Conservation (phyloP, 1,140 invertebrate genomes). For the Drosophila pseudoananassae region DNA sequence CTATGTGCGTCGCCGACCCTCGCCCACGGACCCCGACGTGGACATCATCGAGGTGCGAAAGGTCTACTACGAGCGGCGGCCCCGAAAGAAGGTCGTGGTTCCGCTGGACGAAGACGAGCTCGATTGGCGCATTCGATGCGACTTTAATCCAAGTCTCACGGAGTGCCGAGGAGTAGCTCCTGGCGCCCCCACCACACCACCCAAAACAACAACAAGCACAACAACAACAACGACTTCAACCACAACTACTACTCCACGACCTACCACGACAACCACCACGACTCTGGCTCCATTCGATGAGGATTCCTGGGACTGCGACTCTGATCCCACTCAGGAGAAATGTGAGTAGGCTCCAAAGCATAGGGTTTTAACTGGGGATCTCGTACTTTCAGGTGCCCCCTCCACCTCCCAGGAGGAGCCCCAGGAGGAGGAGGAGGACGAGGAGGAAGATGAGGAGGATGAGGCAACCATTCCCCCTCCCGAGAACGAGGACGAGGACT, state of each 20-base stretch:
- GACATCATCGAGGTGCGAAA: constrained; percentile 51
- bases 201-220: not conserved
- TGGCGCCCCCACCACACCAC: not conserved
- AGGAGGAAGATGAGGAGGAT: not conserved
- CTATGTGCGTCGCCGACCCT: constrained; percentile 23
- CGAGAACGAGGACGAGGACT: not conserved
- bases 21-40: constrained; percentile 18
- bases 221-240: not conserved
- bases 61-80: constrained; percentile 38
- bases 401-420: not conserved
- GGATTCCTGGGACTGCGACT: constrained; percentile 45
- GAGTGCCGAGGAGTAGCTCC: constrained; percentile 7
- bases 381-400: constrained; percentile 10
- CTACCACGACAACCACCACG: constrained; percentile 12
- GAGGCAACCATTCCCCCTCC: not conserved
- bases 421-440: not conserved
- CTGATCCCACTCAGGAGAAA: constrained; percentile 42
- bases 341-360: constrained; percentile 30
- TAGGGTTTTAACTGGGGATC: too few relatives aligned
- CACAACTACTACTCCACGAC: constrained; percentile 1
- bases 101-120: constrained; percentile 20
- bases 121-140: constrained; percentile 28
- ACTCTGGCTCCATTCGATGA: constrained; percentile 8
- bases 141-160: constrained; percentile 12
- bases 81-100: constrained; percentile 27